Percentiles rank a stretch among this genome's conserved stretches.
phyloP scores from a whole-genome alignment of 2,888 invertebrate species.

The Noctua pronuba region DNA sequence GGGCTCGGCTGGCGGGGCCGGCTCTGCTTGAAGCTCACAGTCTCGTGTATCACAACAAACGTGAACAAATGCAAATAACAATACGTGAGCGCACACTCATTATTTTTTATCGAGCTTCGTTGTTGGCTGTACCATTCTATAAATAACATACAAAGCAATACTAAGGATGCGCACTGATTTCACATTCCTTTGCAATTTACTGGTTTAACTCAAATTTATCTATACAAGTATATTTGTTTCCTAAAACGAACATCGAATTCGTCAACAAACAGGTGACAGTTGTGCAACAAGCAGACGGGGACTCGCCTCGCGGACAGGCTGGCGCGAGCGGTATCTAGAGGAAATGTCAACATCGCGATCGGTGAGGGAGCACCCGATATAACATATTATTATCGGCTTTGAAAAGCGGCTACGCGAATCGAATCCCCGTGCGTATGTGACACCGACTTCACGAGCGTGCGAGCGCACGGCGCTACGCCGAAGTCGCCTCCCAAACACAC shows the following conservation, averaged over 20 bases:
- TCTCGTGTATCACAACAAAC: slow-evolving; percentile 24
- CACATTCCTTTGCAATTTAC: slow-evolving; percentile 57
- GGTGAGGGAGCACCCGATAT: slow-evolving; percentile 28
- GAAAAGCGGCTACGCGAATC: slow-evolving; percentile 15
- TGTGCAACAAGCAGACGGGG: slow-evolving; percentile 33
- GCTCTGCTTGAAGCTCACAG: neutral
- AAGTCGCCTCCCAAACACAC: slow-evolving; percentile 51
- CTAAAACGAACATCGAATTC: slow-evolving; percentile 31
- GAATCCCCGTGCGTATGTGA: slow-evolving; percentile 19
- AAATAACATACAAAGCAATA: slow-evolving; percentile 74
- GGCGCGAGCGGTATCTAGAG: neutral
- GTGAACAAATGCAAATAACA: slow-evolving; percentile 42
- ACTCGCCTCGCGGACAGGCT: neutral
- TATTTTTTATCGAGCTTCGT: slow-evolving; percentile 65
- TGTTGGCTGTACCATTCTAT: slow-evolving; percentile 67
- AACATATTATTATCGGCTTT: slow-evolving; percentile 13
- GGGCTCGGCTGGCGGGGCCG: neutral
- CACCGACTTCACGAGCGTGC: slow-evolving; percentile 23
- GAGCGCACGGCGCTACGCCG: slow-evolving; percentile 16
- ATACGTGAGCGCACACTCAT: slow-evolving; percentile 52
- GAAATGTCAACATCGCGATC: slow-evolving; percentile 10
- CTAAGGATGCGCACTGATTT: slow-evolving; percentile 69
- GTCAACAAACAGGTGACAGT: slow-evolving; percentile 36
- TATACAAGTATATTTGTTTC: neutral
- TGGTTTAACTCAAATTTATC: slow-evolving; percentile 24